phyloP scores from a whole-genome alignment of 2,888 invertebrate genomes.

The Heliconius erato region DNA sequence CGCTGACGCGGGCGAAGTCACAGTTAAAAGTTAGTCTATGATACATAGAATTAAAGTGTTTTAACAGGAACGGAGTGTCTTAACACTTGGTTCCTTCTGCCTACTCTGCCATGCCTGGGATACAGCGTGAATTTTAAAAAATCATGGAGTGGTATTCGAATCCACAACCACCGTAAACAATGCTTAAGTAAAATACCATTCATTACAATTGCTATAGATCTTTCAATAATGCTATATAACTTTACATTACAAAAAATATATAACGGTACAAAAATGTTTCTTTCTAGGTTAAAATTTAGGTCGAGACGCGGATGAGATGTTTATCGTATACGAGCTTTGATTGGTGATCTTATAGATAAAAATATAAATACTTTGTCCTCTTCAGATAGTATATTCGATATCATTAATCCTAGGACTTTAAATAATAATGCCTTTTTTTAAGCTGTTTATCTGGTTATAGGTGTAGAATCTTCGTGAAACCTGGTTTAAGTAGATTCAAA shows the following conservation, averaged over 20 bases:
- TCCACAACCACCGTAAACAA: background rate
- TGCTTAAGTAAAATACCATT: background rate
- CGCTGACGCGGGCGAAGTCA: too few species aligned
- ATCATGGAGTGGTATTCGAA: background rate
- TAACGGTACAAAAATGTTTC: constrained; percentile 31
- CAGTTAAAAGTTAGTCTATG: too few species aligned
- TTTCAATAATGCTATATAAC: constrained; percentile 3
- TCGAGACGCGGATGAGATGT: constrained; percentile 38
- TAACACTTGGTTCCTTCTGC: background rate
- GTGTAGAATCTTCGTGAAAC: background rate
- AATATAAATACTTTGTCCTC: constrained; percentile 20
- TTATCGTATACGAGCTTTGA: constrained; percentile 28
- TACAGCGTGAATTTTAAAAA: background rate
- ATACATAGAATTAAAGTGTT: too few species aligned
- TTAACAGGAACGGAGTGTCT: background rate
- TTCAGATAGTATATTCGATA: constrained; percentile 2
- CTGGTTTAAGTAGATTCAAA: background rate
- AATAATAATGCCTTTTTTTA: background rate
- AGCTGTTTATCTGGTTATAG: background rate
- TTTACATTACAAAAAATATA: constrained; percentile 3
- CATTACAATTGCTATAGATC: background rate
- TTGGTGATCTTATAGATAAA: constrained; percentile 19
- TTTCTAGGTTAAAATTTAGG: constrained; percentile 41
- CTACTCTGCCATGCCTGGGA: background rate
- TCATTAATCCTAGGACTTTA: background rate